These are phyloP conservation scores for Hypomecis atomaria DNA, from an alignment of 2,888 invertebrate genomes.

Conservation along the genomic window DNA sequence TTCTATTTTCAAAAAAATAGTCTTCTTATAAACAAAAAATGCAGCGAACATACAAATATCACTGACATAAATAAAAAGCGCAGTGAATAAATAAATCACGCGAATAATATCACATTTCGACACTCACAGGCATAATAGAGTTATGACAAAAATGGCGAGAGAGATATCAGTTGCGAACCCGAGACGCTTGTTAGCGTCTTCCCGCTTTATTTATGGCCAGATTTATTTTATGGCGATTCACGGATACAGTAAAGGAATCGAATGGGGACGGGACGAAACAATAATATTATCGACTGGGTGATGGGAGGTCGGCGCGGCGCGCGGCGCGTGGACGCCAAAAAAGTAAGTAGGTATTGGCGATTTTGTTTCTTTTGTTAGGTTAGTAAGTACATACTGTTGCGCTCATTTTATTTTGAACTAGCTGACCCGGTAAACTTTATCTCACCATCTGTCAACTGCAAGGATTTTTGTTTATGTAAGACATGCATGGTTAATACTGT, in stretches of 20 bases:
- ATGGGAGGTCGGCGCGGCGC: conserved; percentile 2
- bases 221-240: conserved; percentile 82
- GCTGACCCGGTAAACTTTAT: too few relatives aligned
- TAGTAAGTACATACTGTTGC: too few relatives aligned
- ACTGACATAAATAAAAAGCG: conserved; percentile 27
- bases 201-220: conserved; percentile 82
- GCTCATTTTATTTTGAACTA: too few relatives aligned
- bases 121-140: conserved; percentile 78
- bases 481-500: too few relatives aligned
- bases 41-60: conserved; percentile 11
- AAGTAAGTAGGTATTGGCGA: background rate
- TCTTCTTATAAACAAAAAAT: background rate
- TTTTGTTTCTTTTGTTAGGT: too few relatives aligned
- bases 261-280: conserved; percentile 62
- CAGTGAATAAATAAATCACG: conserved; percentile 66
- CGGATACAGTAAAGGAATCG: conserved; percentile 64
- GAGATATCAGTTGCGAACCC: conserved; percentile 82
- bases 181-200: conserved; percentile 84
- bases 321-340: conserved; percentile 5
- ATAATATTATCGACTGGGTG: conserved; percentile 56
- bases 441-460: too few relatives aligned
- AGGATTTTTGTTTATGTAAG: too few relatives aligned
- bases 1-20: too few relatives aligned
- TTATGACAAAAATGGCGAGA: conserved; percentile 82
- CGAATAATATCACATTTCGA: conserved; percentile 77